Conservation (phyloP, 1,140 invertebrate genomes). For the Scaptodrosophila lebanonensis region DNA sequence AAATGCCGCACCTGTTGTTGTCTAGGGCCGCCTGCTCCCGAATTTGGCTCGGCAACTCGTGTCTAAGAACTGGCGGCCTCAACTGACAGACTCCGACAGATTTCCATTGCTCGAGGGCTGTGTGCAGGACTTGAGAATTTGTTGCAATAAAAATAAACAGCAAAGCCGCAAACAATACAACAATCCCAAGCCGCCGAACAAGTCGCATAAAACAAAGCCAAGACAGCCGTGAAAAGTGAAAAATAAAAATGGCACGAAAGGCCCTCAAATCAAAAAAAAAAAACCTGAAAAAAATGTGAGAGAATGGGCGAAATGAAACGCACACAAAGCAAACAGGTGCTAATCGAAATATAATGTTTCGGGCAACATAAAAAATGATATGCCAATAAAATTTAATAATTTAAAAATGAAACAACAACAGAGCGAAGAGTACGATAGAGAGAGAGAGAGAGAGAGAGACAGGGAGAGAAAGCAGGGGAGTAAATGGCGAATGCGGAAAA, state of each 20-base stretch:
- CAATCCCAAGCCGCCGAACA: conserved; percentile 7
- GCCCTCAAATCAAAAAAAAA: not conserved
- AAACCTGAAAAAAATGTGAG: not conserved
- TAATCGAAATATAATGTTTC: conserved; percentile 75
- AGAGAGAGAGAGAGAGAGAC: conserved; percentile 1
- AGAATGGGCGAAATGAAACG: conserved; percentile 18
- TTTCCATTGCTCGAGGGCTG: too few species aligned
- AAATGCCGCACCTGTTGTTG: conserved; percentile 51
- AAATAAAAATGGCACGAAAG: not conserved
- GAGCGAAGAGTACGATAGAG: too few species aligned
- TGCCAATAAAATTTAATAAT: conserved; percentile 74
- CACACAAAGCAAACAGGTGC: conserved; percentile 60
- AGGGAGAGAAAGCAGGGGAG: conserved; percentile 3
- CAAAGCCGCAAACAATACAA: conserved; percentile 20
- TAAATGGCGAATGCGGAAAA: conserved; percentile 38
- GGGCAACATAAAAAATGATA: conserved; percentile 71
- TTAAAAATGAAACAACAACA: conserved; percentile 67
- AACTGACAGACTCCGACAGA: too few species aligned
- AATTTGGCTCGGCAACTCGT: too few species aligned
- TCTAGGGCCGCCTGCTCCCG: not conserved
- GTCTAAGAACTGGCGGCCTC: too few species aligned
- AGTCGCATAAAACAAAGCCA: conserved; percentile 8
- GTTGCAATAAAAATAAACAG: conserved; percentile 38
- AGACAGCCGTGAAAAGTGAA: not conserved
- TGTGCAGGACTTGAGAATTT: conserved; percentile 1